A percentile compares a stretch with the other conserved stretches of the same genome.
Evolutionary conservation across 1,140 invertebrate species (phyloP).

Genomic region (Eumeta japonica): DNA sequence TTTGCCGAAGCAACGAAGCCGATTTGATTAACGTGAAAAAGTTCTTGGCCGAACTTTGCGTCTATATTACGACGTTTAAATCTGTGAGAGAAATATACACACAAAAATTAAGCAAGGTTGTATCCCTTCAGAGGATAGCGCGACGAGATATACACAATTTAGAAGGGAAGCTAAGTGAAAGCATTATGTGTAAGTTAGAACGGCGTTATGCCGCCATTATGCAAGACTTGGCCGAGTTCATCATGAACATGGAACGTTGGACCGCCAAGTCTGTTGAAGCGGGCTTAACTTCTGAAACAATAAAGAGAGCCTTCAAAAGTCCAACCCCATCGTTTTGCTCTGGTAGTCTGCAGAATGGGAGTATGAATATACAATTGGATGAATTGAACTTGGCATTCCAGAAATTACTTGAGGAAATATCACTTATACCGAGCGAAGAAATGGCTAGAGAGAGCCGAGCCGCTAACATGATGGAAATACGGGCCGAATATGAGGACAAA

Average conservation of each 20-base stretch:
- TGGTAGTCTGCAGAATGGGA: constrained; percentile 29
- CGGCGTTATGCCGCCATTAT: constrained; percentile 33
- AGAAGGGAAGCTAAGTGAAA: constrained; percentile 29
- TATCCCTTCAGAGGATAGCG: constrained; percentile 38
- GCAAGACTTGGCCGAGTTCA: constrained; percentile 39
- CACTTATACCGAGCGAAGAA: constrained; percentile 32
- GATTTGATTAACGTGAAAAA: constrained; percentile 45
- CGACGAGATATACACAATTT: constrained; percentile 35
- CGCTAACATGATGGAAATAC: constrained; percentile 53
- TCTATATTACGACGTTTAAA: constrained; percentile 38
- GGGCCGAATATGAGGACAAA: constrained; percentile 65
- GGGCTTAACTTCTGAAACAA: constrained; percentile 34
- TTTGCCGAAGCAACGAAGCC: constrained; percentile 41
- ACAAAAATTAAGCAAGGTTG: constrained; percentile 34
- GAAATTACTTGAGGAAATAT: constrained; percentile 36
- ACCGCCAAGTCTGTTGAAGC: constrained; percentile 29
- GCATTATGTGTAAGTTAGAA: constrained; percentile 33
- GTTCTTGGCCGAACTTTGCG: constrained; percentile 39
- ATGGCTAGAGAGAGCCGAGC: constrained; percentile 22
- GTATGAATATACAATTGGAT: constrained; percentile 35
- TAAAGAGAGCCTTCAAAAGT: constrained; percentile 37
- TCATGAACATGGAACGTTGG: constrained; percentile 39
- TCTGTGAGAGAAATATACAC: constrained; percentile 38
- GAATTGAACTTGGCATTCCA: constrained; percentile 38
- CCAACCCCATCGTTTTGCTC: constrained; percentile 24